phyloP scores from a whole-genome alignment of 2,113 vertebrate genomes.

The Penelope pileata region DNA sequence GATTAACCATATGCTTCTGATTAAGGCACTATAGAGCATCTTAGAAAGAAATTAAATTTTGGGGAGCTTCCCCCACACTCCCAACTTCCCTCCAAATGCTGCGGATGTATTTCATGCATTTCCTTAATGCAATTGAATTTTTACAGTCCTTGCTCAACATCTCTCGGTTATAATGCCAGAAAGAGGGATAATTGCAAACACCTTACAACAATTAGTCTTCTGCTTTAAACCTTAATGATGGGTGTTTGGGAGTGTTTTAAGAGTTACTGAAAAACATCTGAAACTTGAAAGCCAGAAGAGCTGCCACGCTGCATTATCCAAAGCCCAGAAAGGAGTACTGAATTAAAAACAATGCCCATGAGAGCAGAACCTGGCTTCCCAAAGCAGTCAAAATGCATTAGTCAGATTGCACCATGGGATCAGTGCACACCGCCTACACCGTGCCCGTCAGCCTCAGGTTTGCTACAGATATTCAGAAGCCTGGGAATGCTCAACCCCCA shows the following conservation, averaged over 20 bases:
- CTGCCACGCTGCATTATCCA: neutral
- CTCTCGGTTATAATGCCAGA: neutral
- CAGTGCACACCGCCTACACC: neutral
- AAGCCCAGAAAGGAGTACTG: neutral
- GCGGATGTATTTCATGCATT: neutral
- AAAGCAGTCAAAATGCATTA: neutral
- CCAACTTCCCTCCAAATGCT: neutral
- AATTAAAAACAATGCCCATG: neutral
- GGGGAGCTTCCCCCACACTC: neutral
- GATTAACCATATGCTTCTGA: neutral
- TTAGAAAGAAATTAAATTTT: neutral
- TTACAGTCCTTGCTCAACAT: neutral
- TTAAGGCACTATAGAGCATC: neutral
- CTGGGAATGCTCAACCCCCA: neutral
- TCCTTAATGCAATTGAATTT: neutral
- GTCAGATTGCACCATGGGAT: neutral
- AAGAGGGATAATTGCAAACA: constrained; percentile 31
- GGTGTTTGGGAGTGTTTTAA: neutral
- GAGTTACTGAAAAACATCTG: constrained; percentile 23
- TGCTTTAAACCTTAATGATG: constrained; percentile 39
- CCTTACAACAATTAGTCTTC: constrained; percentile 10
- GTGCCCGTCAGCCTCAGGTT: neutral
- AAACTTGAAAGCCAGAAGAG: neutral
- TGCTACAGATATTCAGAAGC: neutral
- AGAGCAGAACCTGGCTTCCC: neutral